Conservation (phyloP, 2,113 vertebrate species). For the Tor tambroides region DNA sequence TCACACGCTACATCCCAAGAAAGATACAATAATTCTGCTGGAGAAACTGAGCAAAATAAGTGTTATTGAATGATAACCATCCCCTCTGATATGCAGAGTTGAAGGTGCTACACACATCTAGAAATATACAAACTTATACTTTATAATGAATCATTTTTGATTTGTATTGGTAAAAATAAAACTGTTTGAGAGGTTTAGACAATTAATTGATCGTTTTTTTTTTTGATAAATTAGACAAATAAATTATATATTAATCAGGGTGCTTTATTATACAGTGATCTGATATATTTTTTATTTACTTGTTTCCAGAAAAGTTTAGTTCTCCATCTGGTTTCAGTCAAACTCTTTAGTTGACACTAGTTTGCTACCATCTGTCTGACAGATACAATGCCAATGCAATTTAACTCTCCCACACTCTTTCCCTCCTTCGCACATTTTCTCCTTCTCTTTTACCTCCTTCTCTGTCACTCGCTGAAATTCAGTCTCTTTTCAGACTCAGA, state of each 20-base stretch:
- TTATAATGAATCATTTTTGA: background rate
- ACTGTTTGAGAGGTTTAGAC: background rate
- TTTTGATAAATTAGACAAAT: background rate
- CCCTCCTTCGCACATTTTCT: conserved; percentile 20
- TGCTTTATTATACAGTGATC: background rate
- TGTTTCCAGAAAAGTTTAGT: background rate
- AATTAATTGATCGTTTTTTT: background rate
- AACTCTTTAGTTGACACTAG: background rate
- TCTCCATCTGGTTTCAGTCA: conserved; percentile 5
- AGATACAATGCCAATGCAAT: conserved; percentile 19
- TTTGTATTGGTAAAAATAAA: background rate
- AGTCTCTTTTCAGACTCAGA: background rate
- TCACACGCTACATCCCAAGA: background rate
- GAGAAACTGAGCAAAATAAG: background rate
- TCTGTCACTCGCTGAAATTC: conserved; percentile 14
- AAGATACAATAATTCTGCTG: background rate
- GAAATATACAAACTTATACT: background rate
- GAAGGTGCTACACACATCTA: background rate
- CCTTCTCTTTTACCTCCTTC: conserved; percentile 18
- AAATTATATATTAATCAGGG: background rate
- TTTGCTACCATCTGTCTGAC: conserved; percentile 12
- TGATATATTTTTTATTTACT: conserved; percentile 1
- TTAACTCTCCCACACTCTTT: conserved; percentile 25
- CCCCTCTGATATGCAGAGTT: background rate
- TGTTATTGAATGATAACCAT: background rate